A percentile compares a stretch with the other conserved stretches of the same genome.
These are phyloP conservation scores for Phenganax subtilis DNA, from an alignment of 92 coral and sea anemone species.

Conservation along the genomic window DNA sequence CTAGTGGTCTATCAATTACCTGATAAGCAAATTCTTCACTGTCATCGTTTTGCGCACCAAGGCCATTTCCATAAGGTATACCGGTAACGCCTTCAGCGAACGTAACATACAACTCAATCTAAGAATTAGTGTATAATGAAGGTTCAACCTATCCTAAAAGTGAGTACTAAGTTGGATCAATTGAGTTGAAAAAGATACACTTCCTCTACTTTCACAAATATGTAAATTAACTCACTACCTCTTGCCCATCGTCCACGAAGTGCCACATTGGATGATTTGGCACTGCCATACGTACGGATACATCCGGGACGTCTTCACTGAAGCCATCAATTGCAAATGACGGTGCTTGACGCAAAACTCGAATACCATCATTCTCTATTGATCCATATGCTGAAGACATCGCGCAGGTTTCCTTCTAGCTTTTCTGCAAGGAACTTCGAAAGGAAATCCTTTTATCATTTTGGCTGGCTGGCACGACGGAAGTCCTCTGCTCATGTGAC, in stretches of 20 bases:
- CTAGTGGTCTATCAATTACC: neutral
- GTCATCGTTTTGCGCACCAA: neutral
- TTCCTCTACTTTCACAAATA: too few relatives aligned
- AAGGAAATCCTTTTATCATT: neutral
- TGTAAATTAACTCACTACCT: conserved; percentile 5
- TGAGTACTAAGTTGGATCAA: too few relatives aligned
- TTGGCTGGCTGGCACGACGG: neutral
- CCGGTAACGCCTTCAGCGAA: conserved; percentile 43
- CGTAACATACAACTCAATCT: conserved; percentile 58
- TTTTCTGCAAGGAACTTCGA: neutral
- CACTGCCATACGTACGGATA: conserved; percentile 25
- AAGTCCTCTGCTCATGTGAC: neutral
- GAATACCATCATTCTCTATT: neutral
- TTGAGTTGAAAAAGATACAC: too few relatives aligned
- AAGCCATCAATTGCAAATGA: conserved; percentile 1
- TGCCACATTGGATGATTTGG: conserved; percentile 24
- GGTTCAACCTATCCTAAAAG: too few relatives aligned
- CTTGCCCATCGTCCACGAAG: conserved; percentile 76
- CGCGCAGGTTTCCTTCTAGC: neutral
- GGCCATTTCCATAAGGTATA: neutral
- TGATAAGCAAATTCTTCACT: neutral
- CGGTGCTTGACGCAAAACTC: neutral
- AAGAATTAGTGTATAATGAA: too few relatives aligned
- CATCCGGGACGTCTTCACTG: neutral
- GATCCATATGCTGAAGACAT: neutral